Percentiles rank a stretch among this genome's conserved stretches.
phyloP scores from a whole-genome alignment of 2,888 invertebrate genomes.

The Drosophila neotestacea region DNA sequence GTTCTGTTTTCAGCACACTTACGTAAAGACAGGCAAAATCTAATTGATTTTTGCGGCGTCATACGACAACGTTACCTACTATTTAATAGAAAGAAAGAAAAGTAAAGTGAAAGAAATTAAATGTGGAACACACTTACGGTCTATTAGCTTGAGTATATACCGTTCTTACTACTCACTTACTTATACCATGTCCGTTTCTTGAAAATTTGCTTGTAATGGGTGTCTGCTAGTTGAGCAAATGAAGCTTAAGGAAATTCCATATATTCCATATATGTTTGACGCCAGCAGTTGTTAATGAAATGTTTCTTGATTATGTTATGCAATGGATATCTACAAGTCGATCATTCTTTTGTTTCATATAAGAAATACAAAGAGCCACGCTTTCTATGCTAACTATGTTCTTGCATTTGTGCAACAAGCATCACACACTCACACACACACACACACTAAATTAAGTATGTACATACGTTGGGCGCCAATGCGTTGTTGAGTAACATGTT shows the following conservation, averaged over 20 bases:
- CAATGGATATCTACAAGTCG: neutral
- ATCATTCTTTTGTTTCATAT: too few species aligned
- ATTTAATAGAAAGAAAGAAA: slow-evolving; percentile 28
- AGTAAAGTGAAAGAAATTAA: slow-evolving; percentile 33
- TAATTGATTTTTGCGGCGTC: slow-evolving; percentile 38
- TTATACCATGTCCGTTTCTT: slow-evolving; percentile 2
- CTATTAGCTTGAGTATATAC: slow-evolving; percentile 11
- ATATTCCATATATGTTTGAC: neutral
- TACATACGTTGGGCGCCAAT: slow-evolving; percentile 20
- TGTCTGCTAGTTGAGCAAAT: neutral
- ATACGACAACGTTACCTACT: slow-evolving; percentile 19
- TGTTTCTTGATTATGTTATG: too few species aligned
- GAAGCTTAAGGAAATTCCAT: neutral
- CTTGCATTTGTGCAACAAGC: slow-evolving; percentile 15
- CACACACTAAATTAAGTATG: neutral
- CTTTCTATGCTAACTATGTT: slow-evolving; percentile 2
- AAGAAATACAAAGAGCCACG: neutral
- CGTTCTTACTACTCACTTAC: slow-evolving; percentile 1
- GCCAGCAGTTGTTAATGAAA: neutral
- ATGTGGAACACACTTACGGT: slow-evolving; percentile 20
- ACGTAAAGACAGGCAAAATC: slow-evolving; percentile 41
- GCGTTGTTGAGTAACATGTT: slow-evolving; percentile 33
- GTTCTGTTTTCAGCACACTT: slow-evolving; percentile 26
- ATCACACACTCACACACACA: neutral
- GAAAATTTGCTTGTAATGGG: neutral